Conservation (phyloP, 2,797 vertebrate genomes). For the Ciconia nigra region DNA sequence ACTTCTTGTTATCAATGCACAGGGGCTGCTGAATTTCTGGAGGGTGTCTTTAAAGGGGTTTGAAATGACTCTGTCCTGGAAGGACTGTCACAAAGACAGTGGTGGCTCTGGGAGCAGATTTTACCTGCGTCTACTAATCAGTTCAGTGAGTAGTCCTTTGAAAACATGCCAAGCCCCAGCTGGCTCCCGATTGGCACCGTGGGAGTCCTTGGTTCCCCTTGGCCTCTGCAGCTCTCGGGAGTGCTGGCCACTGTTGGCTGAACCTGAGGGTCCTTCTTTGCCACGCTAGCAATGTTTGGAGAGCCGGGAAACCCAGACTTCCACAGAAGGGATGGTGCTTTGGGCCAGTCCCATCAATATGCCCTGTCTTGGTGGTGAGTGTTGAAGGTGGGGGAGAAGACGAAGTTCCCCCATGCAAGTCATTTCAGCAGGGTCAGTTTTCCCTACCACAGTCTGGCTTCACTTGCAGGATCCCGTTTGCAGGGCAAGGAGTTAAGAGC, state of each 20-base stretch:
- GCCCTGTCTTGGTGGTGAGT: background rate
- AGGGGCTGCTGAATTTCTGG: background rate
- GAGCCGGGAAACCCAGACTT: background rate
- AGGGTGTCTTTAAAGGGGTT: background rate
- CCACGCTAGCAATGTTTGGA: background rate
- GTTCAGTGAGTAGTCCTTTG: background rate
- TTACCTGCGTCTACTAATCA: background rate
- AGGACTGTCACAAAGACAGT: background rate
- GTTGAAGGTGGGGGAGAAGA: background rate
- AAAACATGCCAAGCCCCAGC: background rate
- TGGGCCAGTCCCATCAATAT: background rate
- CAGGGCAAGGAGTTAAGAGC: background rate
- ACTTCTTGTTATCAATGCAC: accelerated
- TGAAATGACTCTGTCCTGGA: background rate
- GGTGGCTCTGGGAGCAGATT: background rate
- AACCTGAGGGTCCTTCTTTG: background rate
- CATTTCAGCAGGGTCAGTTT: background rate
- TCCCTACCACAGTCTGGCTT: background rate
- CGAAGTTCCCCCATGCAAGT: background rate
- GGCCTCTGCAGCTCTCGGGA: background rate
- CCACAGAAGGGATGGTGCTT: background rate
- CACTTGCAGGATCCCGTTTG: background rate
- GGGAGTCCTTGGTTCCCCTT: background rate
- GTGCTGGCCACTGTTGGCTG: background rate
- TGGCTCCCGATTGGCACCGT: background rate